Percentiles rank a stretch among this genome's conserved stretches.
Evolutionary conservation across 2,113 vertebrate species (phyloP).

Genomic region (Xenopus borealis): DNA sequence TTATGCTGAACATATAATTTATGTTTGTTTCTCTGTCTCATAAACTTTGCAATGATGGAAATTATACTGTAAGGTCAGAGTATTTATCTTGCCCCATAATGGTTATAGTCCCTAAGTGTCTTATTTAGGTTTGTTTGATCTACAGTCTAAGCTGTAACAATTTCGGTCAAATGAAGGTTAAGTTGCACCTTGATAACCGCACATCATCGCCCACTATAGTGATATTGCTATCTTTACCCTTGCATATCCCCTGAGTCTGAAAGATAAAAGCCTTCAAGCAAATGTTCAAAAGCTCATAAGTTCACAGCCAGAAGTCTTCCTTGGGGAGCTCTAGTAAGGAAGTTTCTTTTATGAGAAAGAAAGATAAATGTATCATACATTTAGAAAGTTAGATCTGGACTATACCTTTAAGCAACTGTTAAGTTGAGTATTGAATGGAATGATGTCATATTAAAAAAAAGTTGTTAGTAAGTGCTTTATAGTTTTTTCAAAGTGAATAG

Average conservation of each 20-base stretch:
- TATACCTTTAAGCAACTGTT: too few species aligned
- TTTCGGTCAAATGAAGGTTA: slow-evolving; percentile 36
- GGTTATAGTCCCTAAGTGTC: slow-evolving; percentile 48
- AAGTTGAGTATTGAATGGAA: too few species aligned
- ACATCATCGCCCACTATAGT: slow-evolving; percentile 11
- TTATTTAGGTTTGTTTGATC: slow-evolving; percentile 12
- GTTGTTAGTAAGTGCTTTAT: too few species aligned
- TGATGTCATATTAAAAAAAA: too few species aligned
- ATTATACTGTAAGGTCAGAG: too few species aligned
- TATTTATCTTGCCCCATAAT: slow-evolving; percentile 40
- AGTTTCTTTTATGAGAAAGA: slow-evolving; percentile 33
- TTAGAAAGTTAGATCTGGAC: too few species aligned
- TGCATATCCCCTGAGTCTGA: slow-evolving; percentile 22
- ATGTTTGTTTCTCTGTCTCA: too few species aligned
- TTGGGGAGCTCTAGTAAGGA: slow-evolving; percentile 7
- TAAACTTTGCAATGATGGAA: too few species aligned
- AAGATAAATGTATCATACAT: slow-evolving; percentile 27
- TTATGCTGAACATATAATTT: too few species aligned
- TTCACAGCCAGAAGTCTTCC: slow-evolving; percentile 21
- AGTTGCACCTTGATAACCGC: slow-evolving; percentile 27
- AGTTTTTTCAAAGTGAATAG: too few species aligned
- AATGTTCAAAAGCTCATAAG: slow-evolving; percentile 34
- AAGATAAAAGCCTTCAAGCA: slow-evolving; percentile 26
- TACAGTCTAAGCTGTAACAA: slow-evolving; percentile 11
- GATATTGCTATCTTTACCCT: not conserved